Evolutionary conservation across 2,797 vertebrate genomes (phyloP).

Genomic region (Valencia hispanica): DNA sequence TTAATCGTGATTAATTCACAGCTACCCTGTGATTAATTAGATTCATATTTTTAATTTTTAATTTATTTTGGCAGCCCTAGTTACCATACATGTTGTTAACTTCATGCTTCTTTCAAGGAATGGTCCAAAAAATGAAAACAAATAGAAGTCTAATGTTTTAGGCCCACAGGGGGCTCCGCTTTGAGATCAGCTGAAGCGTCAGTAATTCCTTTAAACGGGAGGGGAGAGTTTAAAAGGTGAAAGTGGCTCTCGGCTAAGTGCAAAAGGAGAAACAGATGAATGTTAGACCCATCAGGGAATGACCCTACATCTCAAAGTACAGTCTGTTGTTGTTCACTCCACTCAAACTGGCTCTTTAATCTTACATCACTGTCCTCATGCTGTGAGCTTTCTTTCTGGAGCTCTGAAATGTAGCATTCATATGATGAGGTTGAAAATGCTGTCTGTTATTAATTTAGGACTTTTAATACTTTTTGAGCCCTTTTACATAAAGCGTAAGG

Average conservation of each 20-base stretch:
- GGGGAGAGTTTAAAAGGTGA: conserved; percentile 51
- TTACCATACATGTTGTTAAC: conserved; percentile 1
- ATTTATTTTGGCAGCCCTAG: too few relatives aligned
- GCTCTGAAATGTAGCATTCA: neutral
- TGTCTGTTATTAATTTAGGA: neutral
- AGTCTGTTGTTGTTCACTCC: conserved; percentile 26
- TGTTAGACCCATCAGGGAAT: conserved; percentile 34
- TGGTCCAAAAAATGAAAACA: conserved; percentile 7
- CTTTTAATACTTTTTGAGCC: neutral
- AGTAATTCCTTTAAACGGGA: conserved; percentile 54
- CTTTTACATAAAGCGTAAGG: neutral
- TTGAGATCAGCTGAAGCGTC: conserved; percentile 47
- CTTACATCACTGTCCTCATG: conserved; percentile 38
- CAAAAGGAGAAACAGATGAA: conserved; percentile 23
- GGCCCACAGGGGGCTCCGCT: conserved; percentile 25
- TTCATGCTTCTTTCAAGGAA: conserved; percentile 27
- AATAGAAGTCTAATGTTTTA: conserved; percentile 20
- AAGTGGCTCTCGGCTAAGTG: conserved; percentile 41
- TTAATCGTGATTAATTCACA: too few relatives aligned
- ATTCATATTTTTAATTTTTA: too few relatives aligned
- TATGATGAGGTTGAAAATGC: neutral
- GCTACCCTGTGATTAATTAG: too few relatives aligned
- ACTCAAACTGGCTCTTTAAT: conserved; percentile 29
- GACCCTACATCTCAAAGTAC: conserved; percentile 38
- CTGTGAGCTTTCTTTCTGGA: conserved; percentile 6